These are phyloP conservation scores for Ichneumon xanthorius DNA, from an alignment of 2,888 invertebrate species.

Conservation along the genomic window DNA sequence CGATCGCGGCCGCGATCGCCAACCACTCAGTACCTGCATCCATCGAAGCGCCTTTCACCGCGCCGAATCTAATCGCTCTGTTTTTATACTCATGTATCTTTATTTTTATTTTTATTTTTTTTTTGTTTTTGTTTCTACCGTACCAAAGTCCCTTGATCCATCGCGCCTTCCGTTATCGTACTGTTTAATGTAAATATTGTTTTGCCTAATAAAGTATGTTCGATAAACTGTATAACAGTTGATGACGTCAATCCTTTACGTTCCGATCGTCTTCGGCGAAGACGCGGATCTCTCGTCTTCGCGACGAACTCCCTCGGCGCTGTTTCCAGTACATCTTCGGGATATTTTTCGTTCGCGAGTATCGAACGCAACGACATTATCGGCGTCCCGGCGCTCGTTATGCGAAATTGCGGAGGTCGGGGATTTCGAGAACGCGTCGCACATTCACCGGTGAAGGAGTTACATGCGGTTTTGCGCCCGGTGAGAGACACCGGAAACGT, in stretches of 20 bases:
- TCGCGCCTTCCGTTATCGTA: constrained; percentile 21
- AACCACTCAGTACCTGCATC: constrained; percentile 48
- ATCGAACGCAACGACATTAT: neutral
- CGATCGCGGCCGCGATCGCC: neutral
- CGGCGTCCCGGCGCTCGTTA: neutral
- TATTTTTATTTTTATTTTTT: neutral
- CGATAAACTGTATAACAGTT: neutral
- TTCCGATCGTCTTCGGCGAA: too few species aligned
- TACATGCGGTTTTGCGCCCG: neutral
- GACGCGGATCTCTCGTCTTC: too few species aligned
- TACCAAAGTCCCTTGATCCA: constrained; percentile 48
- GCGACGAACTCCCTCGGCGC: too few species aligned
- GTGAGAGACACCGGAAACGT: neutral
- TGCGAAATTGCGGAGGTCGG: neutral
- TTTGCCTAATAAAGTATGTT: constrained; percentile 44
- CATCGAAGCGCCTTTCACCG: neutral
- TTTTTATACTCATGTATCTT: neutral
- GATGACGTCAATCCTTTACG: neutral
- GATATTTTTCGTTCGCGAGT: neutral
- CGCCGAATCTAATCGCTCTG: neutral
- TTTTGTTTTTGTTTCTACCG: neutral
- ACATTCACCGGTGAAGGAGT: neutral
- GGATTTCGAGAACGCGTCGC: neutral
- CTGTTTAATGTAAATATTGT: constrained; percentile 58
- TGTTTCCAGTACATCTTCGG: neutral